Evolutionary conservation across 1,140 invertebrate genomes (phyloP), one percentile per base, ranked within the genome.

Genomic region (Drosophila orena): DNA sequence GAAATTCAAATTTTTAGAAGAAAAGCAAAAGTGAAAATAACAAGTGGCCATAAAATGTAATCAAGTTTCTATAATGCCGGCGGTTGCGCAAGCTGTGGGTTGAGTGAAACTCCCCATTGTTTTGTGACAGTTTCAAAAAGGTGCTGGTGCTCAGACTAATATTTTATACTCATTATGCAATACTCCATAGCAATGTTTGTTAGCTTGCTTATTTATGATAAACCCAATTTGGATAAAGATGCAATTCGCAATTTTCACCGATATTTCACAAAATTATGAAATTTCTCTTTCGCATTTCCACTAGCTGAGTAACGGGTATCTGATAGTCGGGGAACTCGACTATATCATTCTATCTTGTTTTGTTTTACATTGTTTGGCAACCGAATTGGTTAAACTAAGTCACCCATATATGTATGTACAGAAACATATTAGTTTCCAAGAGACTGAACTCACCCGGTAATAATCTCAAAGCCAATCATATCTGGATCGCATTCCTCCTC

Each of bases 391-490:
- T 27, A 6, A 7, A 27, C 0, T 27, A 6, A 27, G 24, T 27
- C 6, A 4, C 17, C 17, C 0, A 17, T 17, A 17, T 17, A 17
- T 17, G 17, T 6, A 27, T 5, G 24, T 40, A n/a, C n/a, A 7
- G 4, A 6, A 38, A 38, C 37, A 14, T 14, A 2, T 14, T 40
- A 3, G 14, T 15, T 38, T n/a, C n/a, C 17, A 17, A 17, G 37
- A 15, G 3, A 43, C 15, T 20, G 15, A 43, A 81, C 91, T 93
- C 92, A 94, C 94, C 97, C 97, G 71, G 97, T 98, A 79, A 98
- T 95, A 64, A 98, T 94, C 93, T 98, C 97, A 92, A 98, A 98
- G 77, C 96, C 96, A 74, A 97, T 96, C 95, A 97, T 97, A 93
- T 97, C 96, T 55, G 96, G 95, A 92, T 97, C 96, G 90, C 96